Percentiles rank a stretch among this genome's conserved stretches.
These are phyloP conservation scores for Oithona nana DNA, from an alignment of 2,888 invertebrate species.

Conservation along the genomic window DNA sequence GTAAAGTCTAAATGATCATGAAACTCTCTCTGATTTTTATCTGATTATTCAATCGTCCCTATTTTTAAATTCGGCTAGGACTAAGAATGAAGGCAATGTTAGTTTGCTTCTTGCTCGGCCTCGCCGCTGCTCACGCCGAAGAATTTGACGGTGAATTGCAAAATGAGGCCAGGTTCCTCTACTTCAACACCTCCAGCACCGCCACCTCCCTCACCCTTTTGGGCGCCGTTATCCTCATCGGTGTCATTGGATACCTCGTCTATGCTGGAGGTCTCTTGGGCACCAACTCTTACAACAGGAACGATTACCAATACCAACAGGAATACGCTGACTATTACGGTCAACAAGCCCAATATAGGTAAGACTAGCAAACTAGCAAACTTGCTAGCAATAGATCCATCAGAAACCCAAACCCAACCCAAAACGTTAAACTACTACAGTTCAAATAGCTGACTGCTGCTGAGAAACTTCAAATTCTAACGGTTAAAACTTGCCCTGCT, in stretches of 20 bases:
- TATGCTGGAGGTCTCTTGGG: slow-evolving; percentile 16
- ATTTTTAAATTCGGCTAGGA: not conserved
- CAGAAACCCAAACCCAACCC: too few relatives aligned
- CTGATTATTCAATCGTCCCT: too few relatives aligned
- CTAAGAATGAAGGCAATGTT: not conserved
- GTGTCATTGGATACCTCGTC: slow-evolving; percentile 15
- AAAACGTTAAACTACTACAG: too few relatives aligned
- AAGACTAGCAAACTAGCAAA: not conserved
- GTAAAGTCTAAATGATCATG: too few relatives aligned
- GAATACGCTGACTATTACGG: slow-evolving; percentile 3
- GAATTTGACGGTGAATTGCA: not conserved
- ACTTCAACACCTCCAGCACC: slow-evolving; percentile 12
- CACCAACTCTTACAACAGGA: slow-evolving; percentile 13
- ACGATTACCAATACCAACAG: not conserved
- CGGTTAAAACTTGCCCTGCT: too few relatives aligned
- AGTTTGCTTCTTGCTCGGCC: slow-evolving; percentile 3
- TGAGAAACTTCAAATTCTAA: too few relatives aligned
- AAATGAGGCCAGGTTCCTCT: slow-evolving; percentile 12
- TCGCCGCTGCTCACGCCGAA: slow-evolving; percentile 4
- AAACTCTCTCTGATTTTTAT: too few relatives aligned
- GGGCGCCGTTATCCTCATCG: slow-evolving; percentile 14
- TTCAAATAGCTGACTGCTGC: too few relatives aligned
- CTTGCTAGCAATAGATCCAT: too few relatives aligned
- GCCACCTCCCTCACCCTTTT: slow-evolving; percentile 12
- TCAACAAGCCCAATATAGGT: slow-evolving; percentile 6